Evolutionary conservation across 2,888 invertebrate species (phyloP).

Genomic region (Chrysolina oricalcia): DNA sequence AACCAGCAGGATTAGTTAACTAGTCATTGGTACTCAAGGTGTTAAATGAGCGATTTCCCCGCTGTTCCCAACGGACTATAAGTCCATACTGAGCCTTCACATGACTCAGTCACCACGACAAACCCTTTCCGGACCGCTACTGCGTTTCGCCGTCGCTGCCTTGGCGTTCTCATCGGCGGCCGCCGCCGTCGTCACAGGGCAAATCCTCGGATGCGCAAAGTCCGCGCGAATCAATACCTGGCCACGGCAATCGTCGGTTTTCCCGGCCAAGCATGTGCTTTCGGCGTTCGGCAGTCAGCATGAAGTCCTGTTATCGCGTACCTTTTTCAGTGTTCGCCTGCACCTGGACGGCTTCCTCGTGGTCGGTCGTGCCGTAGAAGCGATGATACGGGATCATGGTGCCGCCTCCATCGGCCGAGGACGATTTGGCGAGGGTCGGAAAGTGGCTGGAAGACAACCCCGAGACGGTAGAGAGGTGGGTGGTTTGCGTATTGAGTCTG

Average conservation of each 20-base stretch:
- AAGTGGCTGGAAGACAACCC: conserved; percentile 78
- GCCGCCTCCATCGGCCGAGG: conserved; percentile 61
- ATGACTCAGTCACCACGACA: too few relatives aligned
- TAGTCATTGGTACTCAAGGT: too few relatives aligned
- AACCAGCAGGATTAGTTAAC: too few relatives aligned
- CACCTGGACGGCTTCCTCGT: conserved; percentile 64
- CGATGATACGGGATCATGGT: conserved; percentile 46
- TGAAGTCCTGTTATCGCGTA: conserved; percentile 46
- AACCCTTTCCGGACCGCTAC: background rate
- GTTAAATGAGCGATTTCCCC: too few relatives aligned
- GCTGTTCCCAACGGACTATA: too few relatives aligned
- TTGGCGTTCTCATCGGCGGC: background rate
- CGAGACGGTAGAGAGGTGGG: conserved; percentile 82
- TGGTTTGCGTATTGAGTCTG: conserved; percentile 54
- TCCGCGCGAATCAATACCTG: conserved; percentile 41
- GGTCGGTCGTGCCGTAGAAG: conserved; percentile 50
- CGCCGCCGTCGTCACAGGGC: conserved; percentile 25
- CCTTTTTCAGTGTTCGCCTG: conserved; percentile 42
- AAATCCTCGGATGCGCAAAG: conserved; percentile 29
- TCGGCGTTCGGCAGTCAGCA: conserved; percentile 54
- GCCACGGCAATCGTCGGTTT: conserved; percentile 48
- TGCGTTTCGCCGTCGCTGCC: background rate
- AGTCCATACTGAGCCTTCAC: too few relatives aligned
- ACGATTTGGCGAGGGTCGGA: conserved; percentile 66
- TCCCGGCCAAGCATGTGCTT: conserved; percentile 63